Evolutionary conservation across 1,140 invertebrate genomes (phyloP), one percentile per base, ranked within the genome.

Genomic region (Rhopalosiphum padi): DNA sequence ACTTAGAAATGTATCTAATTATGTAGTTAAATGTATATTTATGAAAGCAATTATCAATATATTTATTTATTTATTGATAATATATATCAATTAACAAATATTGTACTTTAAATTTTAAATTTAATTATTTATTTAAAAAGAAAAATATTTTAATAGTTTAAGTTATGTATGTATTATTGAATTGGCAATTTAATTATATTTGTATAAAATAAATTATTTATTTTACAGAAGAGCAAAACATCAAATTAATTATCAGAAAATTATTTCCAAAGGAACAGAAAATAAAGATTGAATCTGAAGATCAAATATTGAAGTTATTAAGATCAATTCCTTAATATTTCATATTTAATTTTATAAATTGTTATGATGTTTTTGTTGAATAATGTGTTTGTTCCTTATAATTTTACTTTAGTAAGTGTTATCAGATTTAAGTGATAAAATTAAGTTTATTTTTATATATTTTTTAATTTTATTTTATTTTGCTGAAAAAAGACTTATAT

Each of bases 211-310:
- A 82, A 51, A 18, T 51, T 51, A n/a, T 82, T 41, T 94, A 94
- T 37, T 94, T 95, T 96, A 94, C 95, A 95, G 95, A 95, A 93
- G 95, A 96, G 93, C 94, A 95, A 85, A 95, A 95, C 83, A 95
- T 96, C 41, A 96, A 96, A 94, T 94, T 95, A 30, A 96, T 95
- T 94, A 94, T 95, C 30, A 94, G 94, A 91, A 94, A 94, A 60
- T 95, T 95, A 92, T 94, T 95, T 77, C 94, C 94, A 77, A 94
- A 94, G 46, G 94, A 95, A 91, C 94, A 94, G 87, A 94, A 94
- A 94, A 95, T 95, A 43, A 94, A 94, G 85, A 94, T 94, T 55
- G 94, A 94, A 86, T 93, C 77, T 93, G 91, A 93, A 86, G 82
- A 93, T 35, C 91, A 93, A 93, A 53, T 93, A 53, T 85, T 93